A percentile compares a stretch with the other conserved stretches of the same genome.
Conservation (phyloP, 35 echinoderm and acorn worm species). For the Nesometra sesokonis region DNA sequence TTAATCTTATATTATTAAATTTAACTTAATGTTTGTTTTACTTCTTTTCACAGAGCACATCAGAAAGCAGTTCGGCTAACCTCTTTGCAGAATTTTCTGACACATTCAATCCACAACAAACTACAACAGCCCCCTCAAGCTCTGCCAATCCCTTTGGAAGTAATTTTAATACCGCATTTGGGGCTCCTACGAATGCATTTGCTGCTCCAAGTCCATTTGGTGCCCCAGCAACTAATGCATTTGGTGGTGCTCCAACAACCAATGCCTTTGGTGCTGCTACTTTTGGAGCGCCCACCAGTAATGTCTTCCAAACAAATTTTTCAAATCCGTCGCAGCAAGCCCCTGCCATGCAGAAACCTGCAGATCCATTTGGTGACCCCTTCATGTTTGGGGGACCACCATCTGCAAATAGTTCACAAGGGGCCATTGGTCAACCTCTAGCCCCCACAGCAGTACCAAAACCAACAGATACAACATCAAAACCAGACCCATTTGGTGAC, state of each 20-base stretch:
- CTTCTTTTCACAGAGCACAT: neutral
- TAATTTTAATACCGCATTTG: neutral
- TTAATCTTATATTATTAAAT: no score
- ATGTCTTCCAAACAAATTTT: neutral
- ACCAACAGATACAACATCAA: neutral
- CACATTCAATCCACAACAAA: neutral
- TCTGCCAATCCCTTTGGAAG: neutral
- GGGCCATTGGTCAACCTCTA: constrained; percentile 27
- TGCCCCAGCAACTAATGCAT: neutral
- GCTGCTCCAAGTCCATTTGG: neutral
- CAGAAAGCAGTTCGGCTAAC: neutral
- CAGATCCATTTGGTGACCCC: neutral
- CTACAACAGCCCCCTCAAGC: neutral
- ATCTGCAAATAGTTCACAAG: neutral
- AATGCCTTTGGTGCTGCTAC: constrained; percentile 8
- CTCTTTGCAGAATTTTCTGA: neutral
- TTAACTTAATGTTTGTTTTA: no score
- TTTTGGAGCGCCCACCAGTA: neutral
- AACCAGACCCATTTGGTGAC: constrained; percentile 79
- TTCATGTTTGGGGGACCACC: constrained; percentile 12
- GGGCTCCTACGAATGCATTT: neutral
- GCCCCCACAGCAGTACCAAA: constrained; percentile 21
- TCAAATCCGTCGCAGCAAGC: neutral
- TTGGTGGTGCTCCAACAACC: constrained; percentile 3
- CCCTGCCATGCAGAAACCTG: neutral